Conservation (phyloP, 2,888 invertebrate genomes). For the Apamea epomidion region DNA sequence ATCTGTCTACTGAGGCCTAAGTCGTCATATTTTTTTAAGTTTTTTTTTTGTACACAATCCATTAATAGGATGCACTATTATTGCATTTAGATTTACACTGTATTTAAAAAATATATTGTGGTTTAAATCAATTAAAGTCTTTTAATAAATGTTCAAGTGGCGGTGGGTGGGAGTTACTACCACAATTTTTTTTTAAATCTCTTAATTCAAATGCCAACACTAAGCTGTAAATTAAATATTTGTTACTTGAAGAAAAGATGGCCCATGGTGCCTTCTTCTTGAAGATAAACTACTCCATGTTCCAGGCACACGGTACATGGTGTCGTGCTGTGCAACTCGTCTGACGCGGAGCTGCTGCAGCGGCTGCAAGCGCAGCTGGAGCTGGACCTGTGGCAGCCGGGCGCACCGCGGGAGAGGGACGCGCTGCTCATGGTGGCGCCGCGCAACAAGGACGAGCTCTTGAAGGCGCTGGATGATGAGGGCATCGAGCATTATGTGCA, state of each 20-base stretch:
- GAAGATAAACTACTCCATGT: too few species aligned
- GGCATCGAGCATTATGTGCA: conserved; percentile 71
- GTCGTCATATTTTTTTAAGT: too few species aligned
- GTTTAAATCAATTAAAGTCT: background rate
- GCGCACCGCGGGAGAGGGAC: conserved; percentile 67
- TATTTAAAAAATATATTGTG: too few species aligned
- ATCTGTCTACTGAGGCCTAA: too few species aligned
- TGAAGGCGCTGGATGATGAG: conserved; percentile 67
- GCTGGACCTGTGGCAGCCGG: conserved; percentile 76
- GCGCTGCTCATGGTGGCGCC: conserved; percentile 76
- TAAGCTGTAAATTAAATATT: too few species aligned
- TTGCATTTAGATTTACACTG: too few species aligned
- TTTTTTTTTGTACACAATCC: too few species aligned
- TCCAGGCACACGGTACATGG: background rate
- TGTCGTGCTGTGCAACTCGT: background rate
- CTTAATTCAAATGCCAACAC: background rate
- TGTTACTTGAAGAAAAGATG: too few species aligned
- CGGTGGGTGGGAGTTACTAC: background rate
- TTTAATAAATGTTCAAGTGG: background rate
- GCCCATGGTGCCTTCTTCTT: too few species aligned
- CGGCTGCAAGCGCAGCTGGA: conserved; percentile 58
- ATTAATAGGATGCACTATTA: too few species aligned
- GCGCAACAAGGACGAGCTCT: conserved; percentile 54
- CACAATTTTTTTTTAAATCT: background rate
- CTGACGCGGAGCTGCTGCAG: conserved; percentile 27